Evolutionary conservation across 1,140 invertebrate species (phyloP).

Genomic region (Drosophila pachea): DNA sequence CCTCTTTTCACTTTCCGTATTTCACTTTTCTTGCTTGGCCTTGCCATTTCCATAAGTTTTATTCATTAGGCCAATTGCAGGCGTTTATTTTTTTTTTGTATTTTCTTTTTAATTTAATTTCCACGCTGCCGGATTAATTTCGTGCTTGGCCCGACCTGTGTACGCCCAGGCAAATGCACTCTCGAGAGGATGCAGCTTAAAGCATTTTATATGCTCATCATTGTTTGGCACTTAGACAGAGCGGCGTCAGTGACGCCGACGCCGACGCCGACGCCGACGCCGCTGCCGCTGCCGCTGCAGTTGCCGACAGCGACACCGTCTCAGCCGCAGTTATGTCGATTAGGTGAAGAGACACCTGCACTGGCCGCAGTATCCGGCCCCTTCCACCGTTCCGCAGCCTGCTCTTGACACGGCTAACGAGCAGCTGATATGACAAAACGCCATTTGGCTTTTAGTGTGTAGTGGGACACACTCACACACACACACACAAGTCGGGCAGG

Average conservation of each 20-base stretch:
- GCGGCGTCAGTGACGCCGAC: slow-evolving; percentile 33
- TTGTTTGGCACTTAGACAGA: slow-evolving; percentile 73
- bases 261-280: slow-evolving; percentile 28
- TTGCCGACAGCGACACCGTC: slow-evolving; percentile 27
- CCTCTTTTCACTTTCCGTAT: background rate
- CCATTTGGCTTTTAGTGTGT: slow-evolving; percentile 68
- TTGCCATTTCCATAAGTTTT: background rate
- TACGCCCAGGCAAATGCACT: slow-evolving; percentile 19
- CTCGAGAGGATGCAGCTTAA: slow-evolving; percentile 18
- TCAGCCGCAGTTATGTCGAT: slow-evolving; percentile 58
- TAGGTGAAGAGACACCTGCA: slow-evolving; percentile 55
- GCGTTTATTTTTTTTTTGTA: background rate
- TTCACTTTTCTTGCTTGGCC: background rate
- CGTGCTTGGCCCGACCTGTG: too few relatives aligned
- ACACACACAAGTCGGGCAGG: slow-evolving; percentile 14
- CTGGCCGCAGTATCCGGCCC: slow-evolving; percentile 22
- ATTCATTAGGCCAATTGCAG: background rate
- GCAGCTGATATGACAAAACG: slow-evolving; percentile 70
- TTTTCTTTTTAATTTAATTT: slow-evolving; percentile 7
- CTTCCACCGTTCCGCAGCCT: background rate
- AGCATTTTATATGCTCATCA: slow-evolving; percentile 54
- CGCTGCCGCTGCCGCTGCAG: slow-evolving; percentile 31
- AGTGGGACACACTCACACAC: slow-evolving; percentile 22
- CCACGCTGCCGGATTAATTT: background rate
- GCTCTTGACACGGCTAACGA: slow-evolving; percentile 57